A percentile compares a stretch with the other conserved stretches of the same genome.
Evolutionary conservation across 2,888 invertebrate genomes (phyloP).

Genomic region (Arrhopalites spinosus): DNA sequence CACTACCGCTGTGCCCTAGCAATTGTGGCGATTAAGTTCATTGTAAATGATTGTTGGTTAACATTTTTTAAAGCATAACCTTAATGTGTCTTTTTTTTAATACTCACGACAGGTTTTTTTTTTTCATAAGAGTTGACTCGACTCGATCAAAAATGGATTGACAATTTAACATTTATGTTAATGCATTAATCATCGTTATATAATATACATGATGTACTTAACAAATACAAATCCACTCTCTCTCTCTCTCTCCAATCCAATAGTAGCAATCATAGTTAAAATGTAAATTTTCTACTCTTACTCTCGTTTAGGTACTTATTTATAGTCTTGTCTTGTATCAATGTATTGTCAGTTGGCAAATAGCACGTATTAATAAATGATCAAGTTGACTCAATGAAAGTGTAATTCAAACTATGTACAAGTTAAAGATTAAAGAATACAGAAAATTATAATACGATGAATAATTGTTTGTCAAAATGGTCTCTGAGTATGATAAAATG

Average conservation of each 20-base stretch:
- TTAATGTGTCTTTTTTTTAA: constrained; percentile 15
- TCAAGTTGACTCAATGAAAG: no score
- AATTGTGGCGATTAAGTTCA: no score
- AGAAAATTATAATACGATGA: no score
- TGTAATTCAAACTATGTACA: no score
- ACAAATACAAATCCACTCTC: no score
- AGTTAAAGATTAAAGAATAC: no score
- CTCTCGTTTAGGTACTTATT: background rate
- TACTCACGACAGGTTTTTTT: background rate
- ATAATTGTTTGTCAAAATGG: no score
- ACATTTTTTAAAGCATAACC: background rate
- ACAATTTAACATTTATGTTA: constrained; percentile 5
- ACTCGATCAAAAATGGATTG: constrained; percentile 10
- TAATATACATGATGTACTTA: background rate
- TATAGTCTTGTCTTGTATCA: no score
- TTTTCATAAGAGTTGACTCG: background rate
- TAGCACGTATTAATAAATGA: no score
- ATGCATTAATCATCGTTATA: background rate
- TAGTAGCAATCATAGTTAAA: background rate
- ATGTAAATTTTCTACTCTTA: background rate
- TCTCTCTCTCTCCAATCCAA: background rate
- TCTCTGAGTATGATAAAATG: no score
- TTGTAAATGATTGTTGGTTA: no score
- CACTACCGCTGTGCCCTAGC: background rate
- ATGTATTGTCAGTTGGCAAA: no score